Conservation (phyloP, 2,797 vertebrate genomes). For the Novumbra hubbsi region DNA sequence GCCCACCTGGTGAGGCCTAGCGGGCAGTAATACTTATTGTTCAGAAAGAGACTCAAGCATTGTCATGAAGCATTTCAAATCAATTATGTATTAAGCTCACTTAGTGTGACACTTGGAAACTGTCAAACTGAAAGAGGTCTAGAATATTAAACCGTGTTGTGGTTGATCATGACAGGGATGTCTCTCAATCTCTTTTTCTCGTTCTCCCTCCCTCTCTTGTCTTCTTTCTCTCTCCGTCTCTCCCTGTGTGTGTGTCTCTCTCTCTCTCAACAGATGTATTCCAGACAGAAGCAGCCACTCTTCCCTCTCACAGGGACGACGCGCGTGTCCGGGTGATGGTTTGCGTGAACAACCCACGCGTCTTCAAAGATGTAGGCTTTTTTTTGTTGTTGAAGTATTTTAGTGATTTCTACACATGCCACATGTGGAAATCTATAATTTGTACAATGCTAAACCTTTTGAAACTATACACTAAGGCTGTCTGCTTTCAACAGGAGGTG, state of each 20-base stretch:
- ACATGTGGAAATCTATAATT: neutral
- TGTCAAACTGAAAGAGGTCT: too few species aligned
- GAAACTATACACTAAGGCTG: neutral
- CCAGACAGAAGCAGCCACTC: slow-evolving; percentile 81
- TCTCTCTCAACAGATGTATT: slow-evolving; percentile 73
- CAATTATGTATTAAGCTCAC: neutral
- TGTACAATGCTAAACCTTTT: neutral
- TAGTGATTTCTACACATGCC: neutral
- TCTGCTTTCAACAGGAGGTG: slow-evolving; percentile 76
- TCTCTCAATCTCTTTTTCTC: neutral
- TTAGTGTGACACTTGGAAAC: too few species aligned
- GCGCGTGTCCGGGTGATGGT: slow-evolving; percentile 86
- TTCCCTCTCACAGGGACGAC: slow-evolving; percentile 84
- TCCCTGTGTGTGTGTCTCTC: neutral
- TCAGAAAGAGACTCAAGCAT: slow-evolving; percentile 80
- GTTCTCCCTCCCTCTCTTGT: neutral
- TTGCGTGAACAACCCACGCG: slow-evolving; percentile 84
- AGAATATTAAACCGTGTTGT: too few species aligned
- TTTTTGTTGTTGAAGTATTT: too few species aligned
- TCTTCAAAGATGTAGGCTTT: slow-evolving; percentile 90
- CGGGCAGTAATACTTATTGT: slow-evolving; percentile 71
- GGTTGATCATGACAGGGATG: too few species aligned
- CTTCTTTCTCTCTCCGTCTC: neutral
- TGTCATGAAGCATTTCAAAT: neutral
- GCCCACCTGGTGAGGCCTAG: neutral